Evolutionary conservation across 1,140 invertebrate genomes (phyloP), one percentile per base, ranked within the genome.

Genomic region (Plectus sambesii): DNA sequence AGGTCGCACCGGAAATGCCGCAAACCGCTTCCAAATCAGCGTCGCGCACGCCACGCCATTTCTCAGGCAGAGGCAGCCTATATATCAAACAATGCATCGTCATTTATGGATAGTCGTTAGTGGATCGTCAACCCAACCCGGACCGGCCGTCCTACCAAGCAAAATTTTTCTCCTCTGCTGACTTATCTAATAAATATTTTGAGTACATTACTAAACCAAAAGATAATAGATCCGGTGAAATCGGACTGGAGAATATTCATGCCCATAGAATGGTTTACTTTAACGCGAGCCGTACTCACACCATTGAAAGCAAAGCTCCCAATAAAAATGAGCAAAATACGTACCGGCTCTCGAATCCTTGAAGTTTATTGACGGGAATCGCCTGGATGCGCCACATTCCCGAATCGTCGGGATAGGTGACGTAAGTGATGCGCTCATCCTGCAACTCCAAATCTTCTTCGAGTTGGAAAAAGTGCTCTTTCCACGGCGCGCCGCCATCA

Each of bases 31-130:
- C 77, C 0, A 97, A 71, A 29, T 83, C 74, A 22, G 85, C 80
- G 61, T 87, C 81, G 39, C 84, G 67, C 1, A 88, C 61, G 15
- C 90, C 90, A 55, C 77, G 71, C 89, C 88, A 97, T 35, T 78
- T 72, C 62, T 79, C 73, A 12, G 79, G 79, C 6, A 94, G 64
- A 52, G 82, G 81, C 53, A 82, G 74, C 56, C 88, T 84, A 68
- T 48, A 77, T 40, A 17, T 40, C 17, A 51, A 77, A 25, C 39
- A 20, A 39, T 9, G 24, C 9, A 6, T 55, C 27, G 9, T 40
- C 15, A 12, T 17, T 9, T 9, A 59, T 5, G 12, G 30, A 33
- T 33, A 30, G 19, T n/a, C 36, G 17, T 42, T 17, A 30, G 46
- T 30, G 39, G 9, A 41, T 12, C 9, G 39, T 41, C 9, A 27